Conservation (phyloP, 2,797 vertebrate genomes). For the Linurgus olivaceus region DNA sequence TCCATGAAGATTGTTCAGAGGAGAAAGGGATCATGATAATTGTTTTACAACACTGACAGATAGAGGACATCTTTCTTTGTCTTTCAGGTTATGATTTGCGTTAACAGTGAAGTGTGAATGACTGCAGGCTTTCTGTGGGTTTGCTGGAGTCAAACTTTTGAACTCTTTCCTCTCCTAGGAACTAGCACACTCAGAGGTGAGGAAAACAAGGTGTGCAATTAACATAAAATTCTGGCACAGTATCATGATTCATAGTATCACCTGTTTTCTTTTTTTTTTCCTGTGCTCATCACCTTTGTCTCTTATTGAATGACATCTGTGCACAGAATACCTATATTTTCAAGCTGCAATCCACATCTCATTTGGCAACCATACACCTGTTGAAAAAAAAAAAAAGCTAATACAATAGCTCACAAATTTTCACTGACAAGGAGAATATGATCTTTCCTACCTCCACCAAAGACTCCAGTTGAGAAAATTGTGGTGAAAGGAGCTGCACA, state of each 20-base stretch:
- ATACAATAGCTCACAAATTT: neutral
- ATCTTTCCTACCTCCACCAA: neutral
- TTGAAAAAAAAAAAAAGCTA: neutral
- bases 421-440: neutral
- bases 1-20: neutral
- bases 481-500: neutral
- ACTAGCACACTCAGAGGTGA: neutral
- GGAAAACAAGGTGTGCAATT: slow-evolving; percentile 15
- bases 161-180: slow-evolving; percentile 14
- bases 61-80: neutral
- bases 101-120: neutral
- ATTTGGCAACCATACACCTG: neutral
- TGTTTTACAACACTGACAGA: neutral
- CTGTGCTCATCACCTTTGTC: neutral
- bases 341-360: neutral
- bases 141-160: slow-evolving; percentile 18
- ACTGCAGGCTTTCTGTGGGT: neutral
- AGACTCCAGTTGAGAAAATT: neutral
- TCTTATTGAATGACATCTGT: neutral
- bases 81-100: neutral
- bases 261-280: neutral
- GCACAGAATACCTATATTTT: neutral
- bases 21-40: neutral
- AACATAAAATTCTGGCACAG: slow-evolving; percentile 29
- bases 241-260: neutral